Base-by-base conservation (phyloP, 2,888 invertebrate genomes). In the Dorcus parallelipipedus region DNA sequence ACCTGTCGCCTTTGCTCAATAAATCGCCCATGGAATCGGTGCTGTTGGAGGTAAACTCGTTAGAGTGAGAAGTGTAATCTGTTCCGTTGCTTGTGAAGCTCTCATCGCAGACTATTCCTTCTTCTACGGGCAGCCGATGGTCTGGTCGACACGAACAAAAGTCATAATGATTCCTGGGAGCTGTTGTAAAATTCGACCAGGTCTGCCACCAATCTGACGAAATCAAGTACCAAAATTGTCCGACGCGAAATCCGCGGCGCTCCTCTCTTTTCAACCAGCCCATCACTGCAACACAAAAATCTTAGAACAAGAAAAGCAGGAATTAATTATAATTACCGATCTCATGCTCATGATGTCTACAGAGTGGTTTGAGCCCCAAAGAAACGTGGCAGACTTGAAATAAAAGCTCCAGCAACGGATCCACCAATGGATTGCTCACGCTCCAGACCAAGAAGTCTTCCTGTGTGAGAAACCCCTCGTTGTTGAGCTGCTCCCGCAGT, bases 361-460 rank as follows among this genome's bases (percentile, higher is more conserved):
- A 90, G 68, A 88, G 85, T 9, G 95, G 94, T 72, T 88, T 82
- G 49, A 95, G 80, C 0, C 95, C 95, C 64, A 95, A 83, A 45
- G 92, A 91, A 43, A 95, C 86, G 79, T 95, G 95, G 76, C 94
- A 93, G 60, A 94, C 87, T 77, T 90, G 89, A 74, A 89, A 88
- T 62, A 90, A 77, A 45, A 91, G 79, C 72, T 89, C 86, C 53
- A 90, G 77, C 72, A 90, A 84, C 1, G 89, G 89, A 55, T 86
- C 83, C 54, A 90, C 84, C 58, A 90, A 77, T 48, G 80, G 79
- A 59, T 83, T 83, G 72, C 86, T 87, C 55, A 66, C 86, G 58
- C 90, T 88, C 95, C 95, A 95, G 70, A 94, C 89, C 66, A 95
- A 83, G 78, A 93, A 95, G 75, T 94, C 94, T 71, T 93, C 93